A percentile compares a stretch with the other conserved stretches of the same genome.
These are phyloP conservation scores for Platichthys flesus DNA, from an alignment of 2,113 vertebrate species.

Conservation along the genomic window DNA sequence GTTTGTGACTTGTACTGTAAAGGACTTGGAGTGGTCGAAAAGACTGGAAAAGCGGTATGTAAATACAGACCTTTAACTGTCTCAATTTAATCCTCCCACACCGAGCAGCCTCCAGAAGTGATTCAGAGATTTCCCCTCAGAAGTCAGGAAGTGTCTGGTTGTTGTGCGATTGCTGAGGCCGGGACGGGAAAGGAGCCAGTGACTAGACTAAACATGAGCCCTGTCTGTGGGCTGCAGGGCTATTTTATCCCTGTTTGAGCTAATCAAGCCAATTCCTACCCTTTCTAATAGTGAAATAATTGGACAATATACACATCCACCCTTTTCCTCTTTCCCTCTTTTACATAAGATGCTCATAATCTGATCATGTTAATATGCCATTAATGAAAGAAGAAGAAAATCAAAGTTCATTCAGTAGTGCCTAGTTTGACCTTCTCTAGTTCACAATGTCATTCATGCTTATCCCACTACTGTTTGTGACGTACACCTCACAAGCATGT, in stretches of 20 bases:
- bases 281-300: conserved; percentile 24
- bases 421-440: not conserved
- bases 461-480: not conserved
- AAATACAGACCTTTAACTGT: not conserved
- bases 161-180: conserved; percentile 35
- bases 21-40: no score
- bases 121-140: conserved; percentile 50
- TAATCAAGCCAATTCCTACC: conserved; percentile 50
- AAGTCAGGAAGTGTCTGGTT: conserved; percentile 66
- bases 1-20: no score
- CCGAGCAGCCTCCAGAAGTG: not conserved
- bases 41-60: no score
- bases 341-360: conserved; percentile 2
- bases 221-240: conserved; percentile 58
- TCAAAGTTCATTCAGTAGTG: not conserved
- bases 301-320: not conserved
- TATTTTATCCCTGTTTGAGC: conserved; percentile 50
- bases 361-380: not conserved
- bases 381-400: not conserved
- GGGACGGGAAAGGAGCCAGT: conserved; percentile 31
- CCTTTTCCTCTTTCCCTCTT: conserved; percentile 2
- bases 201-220: conserved; percentile 62
- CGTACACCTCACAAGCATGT: not conserved
- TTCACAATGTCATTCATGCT: not conserved
- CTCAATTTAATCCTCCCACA: not conserved